Base-by-base conservation (phyloP, 1,140 invertebrate species). In the Proctacanthus coquilletti region DNA sequence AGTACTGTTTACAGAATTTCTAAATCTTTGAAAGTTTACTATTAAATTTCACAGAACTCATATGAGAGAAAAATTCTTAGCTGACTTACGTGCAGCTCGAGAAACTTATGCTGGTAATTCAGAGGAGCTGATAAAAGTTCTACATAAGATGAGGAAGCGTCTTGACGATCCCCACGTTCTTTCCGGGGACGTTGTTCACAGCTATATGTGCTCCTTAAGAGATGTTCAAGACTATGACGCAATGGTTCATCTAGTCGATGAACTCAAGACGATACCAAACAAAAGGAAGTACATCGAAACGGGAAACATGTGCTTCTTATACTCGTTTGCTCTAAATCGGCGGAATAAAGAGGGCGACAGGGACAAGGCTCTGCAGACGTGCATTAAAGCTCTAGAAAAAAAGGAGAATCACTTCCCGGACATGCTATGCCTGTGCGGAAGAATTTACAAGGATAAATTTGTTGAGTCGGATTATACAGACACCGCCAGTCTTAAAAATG, bases 381-480 rank as follows among this genome's bases (percentile, higher is more conserved):
- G 97, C 41, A 76, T 84, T 21, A 83, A 86, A 53, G 89, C 87
- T 0, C 61, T 94, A 18, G 76, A 89, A 44, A 88, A 87, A 52
- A 85, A 89, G 60, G 88, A 94, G 61, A 92, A 93, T 60, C 76
- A 86, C 56, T 86, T 92, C 52, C 84, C 84, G 1, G 96, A 99
- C 61, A 93, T 98, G 76, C 61, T 99, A n/a, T 97, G 96, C 56
- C 70, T 99, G 2, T 97, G 93, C 62, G 95, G 95, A 2, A 73
- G 95, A 40, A 98, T 98, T 54, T 97, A 98, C 60, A 99, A 99
- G 64, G 95, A 99, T 63, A 93, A 85, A 57, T 99, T 98, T 66
- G 87, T 96, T 14, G 92, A 97, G 66, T 94, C 88, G 25, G 74
- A 84, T 45, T 93, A 94, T 55, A 74, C 72, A 1, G 93, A 98